phyloP scores from a whole-genome alignment of 2,113 vertebrate genomes.

The Sakesphorus luctuosus region DNA sequence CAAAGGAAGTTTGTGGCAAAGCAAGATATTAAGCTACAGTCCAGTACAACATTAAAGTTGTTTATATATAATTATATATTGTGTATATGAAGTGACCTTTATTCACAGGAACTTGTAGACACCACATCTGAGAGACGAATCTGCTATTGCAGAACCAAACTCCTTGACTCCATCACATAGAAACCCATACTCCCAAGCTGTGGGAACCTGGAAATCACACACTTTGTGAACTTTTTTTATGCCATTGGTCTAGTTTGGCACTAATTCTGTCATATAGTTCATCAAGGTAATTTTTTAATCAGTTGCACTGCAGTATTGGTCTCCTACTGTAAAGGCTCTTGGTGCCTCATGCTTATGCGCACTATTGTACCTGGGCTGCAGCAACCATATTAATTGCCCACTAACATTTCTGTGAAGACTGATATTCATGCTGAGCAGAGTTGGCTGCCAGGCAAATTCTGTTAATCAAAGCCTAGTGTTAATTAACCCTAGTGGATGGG shows the following conservation, averaged over 20 bases:
- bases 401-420: neutral
- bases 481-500: neutral
- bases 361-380: neutral
- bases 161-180: neutral
- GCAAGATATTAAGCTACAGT: neutral
- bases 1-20: neutral
- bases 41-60: neutral
- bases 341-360: neutral
- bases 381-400: neutral
- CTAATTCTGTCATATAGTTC: neutral
- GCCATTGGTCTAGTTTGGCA: neutral
- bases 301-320: neutral
- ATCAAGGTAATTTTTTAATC: neutral
- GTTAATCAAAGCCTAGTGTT: slow-evolving; percentile 40
- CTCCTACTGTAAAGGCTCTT: neutral
- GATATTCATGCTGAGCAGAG: neutral
- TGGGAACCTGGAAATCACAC: neutral
- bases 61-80: neutral
- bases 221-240: neutral
- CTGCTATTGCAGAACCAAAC: neutral
- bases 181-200: accelerated
- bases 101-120: neutral
- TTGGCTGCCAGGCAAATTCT: neutral
- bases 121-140: neutral
- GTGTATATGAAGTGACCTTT: neutral